phyloP scores from a whole-genome alignment of 2,113 vertebrate species.

The Sialia sialis region DNA sequence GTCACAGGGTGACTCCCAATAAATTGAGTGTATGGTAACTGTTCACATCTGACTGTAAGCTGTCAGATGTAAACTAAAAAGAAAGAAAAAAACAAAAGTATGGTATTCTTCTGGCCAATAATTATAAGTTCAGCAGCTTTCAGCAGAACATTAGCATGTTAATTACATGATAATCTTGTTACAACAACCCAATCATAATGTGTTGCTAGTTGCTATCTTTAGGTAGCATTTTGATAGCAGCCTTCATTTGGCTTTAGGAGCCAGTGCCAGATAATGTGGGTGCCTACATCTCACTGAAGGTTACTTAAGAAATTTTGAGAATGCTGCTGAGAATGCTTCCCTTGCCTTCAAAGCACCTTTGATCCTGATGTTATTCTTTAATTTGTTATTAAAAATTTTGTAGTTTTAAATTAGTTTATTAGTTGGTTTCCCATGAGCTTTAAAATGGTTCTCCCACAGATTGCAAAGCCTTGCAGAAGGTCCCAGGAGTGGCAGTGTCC shows the following conservation, averaged over 20 bases:
- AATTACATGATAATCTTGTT: not conserved
- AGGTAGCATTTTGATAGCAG: not conserved
- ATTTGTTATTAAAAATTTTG: not conserved
- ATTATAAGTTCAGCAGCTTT: not conserved
- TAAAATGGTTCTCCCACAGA: not conserved
- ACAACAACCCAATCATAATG: not conserved
- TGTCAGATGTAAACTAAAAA: not conserved
- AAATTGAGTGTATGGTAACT: not conserved
- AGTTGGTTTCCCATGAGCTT: not conserved
- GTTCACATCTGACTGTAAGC: not conserved
- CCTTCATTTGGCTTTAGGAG: not conserved
- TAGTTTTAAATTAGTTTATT: not conserved
- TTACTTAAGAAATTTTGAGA: not conserved
- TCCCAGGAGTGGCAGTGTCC: not conserved
- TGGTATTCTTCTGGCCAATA: not conserved
- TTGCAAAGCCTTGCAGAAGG: not conserved
- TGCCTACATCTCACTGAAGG: not conserved
- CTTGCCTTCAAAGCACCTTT: not conserved
- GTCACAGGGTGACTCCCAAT: not conserved
- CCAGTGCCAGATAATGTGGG: not conserved
- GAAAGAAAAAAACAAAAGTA: not conserved
- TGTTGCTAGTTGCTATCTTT: not conserved
- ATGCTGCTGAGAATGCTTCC: not conserved
- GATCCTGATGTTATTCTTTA: not conserved
- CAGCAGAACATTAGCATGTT: not conserved